These are phyloP conservation scores for Mus minutoides DNA, from an alignment of 2,797 vertebrate genomes.

Conservation along the genomic window DNA sequence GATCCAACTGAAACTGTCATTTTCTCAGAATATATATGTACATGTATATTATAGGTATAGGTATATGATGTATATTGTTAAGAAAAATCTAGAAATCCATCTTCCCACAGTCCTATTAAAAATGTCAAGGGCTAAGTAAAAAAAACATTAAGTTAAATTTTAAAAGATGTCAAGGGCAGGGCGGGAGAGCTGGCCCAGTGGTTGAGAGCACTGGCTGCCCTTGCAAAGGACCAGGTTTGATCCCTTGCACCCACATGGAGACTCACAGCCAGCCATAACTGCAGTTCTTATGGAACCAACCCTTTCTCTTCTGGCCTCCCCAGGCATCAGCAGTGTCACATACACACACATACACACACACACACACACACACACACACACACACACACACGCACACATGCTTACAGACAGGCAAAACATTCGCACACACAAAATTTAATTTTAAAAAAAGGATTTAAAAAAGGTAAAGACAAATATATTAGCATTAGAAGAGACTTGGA, in stretches of 20 bases:
- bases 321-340: neutral
- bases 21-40: neutral
- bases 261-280: neutral
- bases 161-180: neutral
- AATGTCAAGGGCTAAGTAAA: neutral
- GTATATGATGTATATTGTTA: neutral
- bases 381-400: accelerated
- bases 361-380: too few species aligned
- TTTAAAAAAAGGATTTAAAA: neutral
- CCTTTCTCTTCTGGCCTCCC: neutral
- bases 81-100: neutral
- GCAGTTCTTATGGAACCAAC: neutral
- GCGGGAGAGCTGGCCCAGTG: neutral
- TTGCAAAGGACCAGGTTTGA: neutral
- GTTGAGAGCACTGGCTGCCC: neutral
- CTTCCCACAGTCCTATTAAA: neutral
- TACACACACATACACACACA: accelerated
- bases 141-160: too few species aligned
- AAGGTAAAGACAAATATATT: neutral
- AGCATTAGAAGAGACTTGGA: neutral
- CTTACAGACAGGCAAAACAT: too few species aligned
- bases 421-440: neutral
- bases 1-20: neutral
- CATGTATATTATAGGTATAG: too few species aligned
- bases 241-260: neutral